Base-by-base conservation (phyloP, 2,113 vertebrate species). In the Cephalopterus ornatus region DNA sequence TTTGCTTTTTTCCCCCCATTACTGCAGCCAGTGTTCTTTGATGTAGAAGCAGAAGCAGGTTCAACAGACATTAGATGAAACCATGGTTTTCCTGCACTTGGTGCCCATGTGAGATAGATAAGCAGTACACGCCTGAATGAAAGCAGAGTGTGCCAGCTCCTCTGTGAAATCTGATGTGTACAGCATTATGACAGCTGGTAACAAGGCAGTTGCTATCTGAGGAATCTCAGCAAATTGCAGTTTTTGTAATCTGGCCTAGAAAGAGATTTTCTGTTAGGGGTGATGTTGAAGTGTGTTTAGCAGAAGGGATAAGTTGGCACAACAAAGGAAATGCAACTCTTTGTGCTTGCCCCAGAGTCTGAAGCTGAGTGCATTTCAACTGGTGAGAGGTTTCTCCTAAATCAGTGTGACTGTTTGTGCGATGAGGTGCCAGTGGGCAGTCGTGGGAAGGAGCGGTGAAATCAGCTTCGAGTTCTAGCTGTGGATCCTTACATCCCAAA, bases 171-270 rank as follows among this genome's bases (percentile, higher is more conserved):
- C 55, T 81, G 53, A 85, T 44, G 30, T 44, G 30, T 76, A 65
- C 74, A 50, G 26, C 73, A 71, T 61, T 26, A 33, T 93, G 83
- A 74, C 59, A 92, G 73, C 84, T 91, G 80, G 65, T 92, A 77
- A 86, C 67, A 84, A 77, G 55, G 46, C 67, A 86, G 21, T 33
- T 70, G 42, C 66, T 84, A 3, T 70, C 56, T 37, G 62, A 89
- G 22, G 30, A 78, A 68, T 61, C 84, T 77, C 93, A 68, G 77
- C 52, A 97, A 85, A 83, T 55, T 88, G 37, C 14, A 11, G 39
- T 56, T 92, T 85, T 88, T 78, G 87, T 92, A 89, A 71, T 74
- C 58, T 41, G 78, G n/a, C 76, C 76, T 91, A 50, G 73, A 74
- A 91, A 59, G 37, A 59, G 53, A 39, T 94, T 94, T 95, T 61